A percentile compares a stretch with the other conserved stretches of the same genome.
These are phyloP conservation scores for Bilobella aurantiaca DNA, from an alignment of 1,140 invertebrate species.

Conservation along the genomic window DNA sequence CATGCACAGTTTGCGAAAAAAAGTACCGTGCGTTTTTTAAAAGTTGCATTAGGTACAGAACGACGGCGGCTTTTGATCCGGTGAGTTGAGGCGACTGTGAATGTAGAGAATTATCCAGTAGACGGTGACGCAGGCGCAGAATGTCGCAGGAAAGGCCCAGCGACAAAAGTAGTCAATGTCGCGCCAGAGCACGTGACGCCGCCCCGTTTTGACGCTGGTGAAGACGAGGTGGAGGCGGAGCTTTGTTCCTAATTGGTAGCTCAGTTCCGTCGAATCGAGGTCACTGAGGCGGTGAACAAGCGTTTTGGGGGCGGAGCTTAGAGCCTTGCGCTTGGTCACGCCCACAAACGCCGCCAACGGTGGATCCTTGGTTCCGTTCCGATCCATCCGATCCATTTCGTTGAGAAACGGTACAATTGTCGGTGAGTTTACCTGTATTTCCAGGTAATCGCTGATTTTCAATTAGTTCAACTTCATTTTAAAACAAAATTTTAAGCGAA, in stretches of 20 bases:
- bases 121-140: slow-evolving; percentile 58
- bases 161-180: slow-evolving; percentile 57
- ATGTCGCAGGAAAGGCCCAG: slow-evolving; percentile 60
- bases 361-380: neutral
- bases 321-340: neutral
- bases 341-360: neutral
- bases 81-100: slow-evolving; percentile 6
- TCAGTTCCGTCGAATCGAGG: neutral
- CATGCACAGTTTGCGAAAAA: too few species aligned
- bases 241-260: neutral
- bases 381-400: neutral
- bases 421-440: neutral
- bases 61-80: neutral
- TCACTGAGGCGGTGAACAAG: neutral
- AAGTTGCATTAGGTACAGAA: neutral
- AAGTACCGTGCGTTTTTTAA: too few species aligned
- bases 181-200: slow-evolving; percentile 54
- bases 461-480: neutral
- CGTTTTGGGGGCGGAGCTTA: neutral
- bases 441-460: neutral
- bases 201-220: slow-evolving; percentile 51
- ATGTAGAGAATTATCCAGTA: slow-evolving; percentile 52
- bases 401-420: neutral
- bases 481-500: neutral
- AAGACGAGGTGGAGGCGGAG: slow-evolving; percentile 42